Evolutionary conservation across 2,888 invertebrate genomes (phyloP).

Genomic region (Drosophila picticornis): DNA sequence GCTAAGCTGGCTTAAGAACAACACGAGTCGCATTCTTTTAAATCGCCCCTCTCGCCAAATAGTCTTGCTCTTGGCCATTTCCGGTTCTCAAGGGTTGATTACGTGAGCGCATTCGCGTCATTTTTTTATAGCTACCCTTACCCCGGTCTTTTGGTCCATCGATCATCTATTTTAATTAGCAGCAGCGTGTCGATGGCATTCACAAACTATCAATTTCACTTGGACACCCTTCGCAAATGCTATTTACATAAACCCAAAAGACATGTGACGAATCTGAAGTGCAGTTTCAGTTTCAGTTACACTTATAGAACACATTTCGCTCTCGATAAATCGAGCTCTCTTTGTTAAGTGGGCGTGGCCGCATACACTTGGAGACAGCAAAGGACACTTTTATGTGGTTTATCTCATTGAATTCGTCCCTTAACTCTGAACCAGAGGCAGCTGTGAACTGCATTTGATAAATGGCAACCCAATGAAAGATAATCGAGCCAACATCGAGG

Average conservation of each 20-base stretch:
- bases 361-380: slow-evolving; percentile 44
- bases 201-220: slow-evolving; percentile 80
- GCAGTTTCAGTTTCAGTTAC: slow-evolving; percentile 39
- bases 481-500: slow-evolving; percentile 18
- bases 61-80: slow-evolving; percentile 5
- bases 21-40: slow-evolving; percentile 47
- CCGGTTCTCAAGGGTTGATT: slow-evolving; percentile 73
- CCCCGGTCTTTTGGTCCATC: slow-evolving; percentile 45
- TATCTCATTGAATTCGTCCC: slow-evolving; percentile 47
- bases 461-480: slow-evolving; percentile 55
- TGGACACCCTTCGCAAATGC: slow-evolving; percentile 58
- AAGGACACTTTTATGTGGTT: slow-evolving; percentile 58
- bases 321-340: slow-evolving; percentile 6
- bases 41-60: slow-evolving; percentile 11
- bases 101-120: slow-evolving; percentile 15
- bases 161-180: slow-evolving; percentile 81
- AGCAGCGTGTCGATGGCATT: slow-evolving; percentile 79
- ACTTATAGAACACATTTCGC: slow-evolving; percentile 22
- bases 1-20: slow-evolving; percentile 72
- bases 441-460: slow-evolving; percentile 75
- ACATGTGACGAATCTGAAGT: slow-evolving; percentile 78
- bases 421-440: slow-evolving; percentile 41
- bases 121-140: slow-evolving; percentile 47
- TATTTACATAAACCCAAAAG: slow-evolving; percentile 73
- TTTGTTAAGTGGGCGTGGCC: slow-evolving; percentile 55